Evolutionary conservation across 2,113 vertebrate genomes (phyloP).

Genomic region (Paraplagusia blochii): DNA sequence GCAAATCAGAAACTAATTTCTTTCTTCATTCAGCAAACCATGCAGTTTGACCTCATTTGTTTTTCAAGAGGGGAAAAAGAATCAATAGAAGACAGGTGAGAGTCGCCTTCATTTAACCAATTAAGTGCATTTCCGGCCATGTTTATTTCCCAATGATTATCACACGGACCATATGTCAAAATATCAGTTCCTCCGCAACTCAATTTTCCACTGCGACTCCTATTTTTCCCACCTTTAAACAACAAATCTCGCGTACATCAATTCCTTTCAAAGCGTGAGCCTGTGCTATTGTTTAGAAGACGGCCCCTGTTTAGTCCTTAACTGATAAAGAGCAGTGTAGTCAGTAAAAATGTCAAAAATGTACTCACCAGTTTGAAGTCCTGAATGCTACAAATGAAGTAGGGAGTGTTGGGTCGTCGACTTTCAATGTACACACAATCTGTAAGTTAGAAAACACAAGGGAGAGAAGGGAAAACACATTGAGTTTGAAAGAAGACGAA

Average conservation of each 20-base stretch:
- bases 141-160: constrained; percentile 52
- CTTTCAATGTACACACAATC: constrained; percentile 99
- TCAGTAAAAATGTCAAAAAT: constrained; percentile 43
- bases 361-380: constrained; percentile 99
- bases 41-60: constrained; percentile 53
- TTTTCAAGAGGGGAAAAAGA: constrained; percentile 13
- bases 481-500: constrained; percentile 33
- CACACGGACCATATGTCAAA: no score
- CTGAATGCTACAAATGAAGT: constrained; percentile 99
- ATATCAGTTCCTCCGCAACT: no score
- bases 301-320: no score
- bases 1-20: constrained; percentile 68
- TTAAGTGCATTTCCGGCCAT: constrained; percentile 54
- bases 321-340: no score
- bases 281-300: no score
- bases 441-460: constrained; percentile 66
- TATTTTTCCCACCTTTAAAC: constrained; percentile 12
- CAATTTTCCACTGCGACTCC: constrained; percentile 8
- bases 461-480: background rate
- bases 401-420: constrained; percentile 95
- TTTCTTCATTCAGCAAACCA: constrained; percentile 56
- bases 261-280: constrained; percentile 5
- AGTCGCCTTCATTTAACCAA: constrained; percentile 56
- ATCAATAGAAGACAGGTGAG: constrained; percentile 34
- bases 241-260: background rate